Evolutionary conservation across 2,797 vertebrate species (phyloP).

Genomic region (Gallirallus australis): DNA sequence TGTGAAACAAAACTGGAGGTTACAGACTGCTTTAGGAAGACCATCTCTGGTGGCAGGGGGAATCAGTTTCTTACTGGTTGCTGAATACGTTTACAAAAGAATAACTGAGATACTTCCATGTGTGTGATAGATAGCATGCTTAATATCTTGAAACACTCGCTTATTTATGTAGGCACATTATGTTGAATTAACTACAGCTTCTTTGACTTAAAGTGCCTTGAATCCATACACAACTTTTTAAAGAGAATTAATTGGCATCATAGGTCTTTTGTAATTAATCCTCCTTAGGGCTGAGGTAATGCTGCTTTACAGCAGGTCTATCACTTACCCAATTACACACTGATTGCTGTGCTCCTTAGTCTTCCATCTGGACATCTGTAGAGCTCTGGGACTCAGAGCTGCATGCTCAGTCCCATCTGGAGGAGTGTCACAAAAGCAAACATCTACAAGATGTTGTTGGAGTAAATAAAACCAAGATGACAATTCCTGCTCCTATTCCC

Average conservation of each 20-base stretch:
- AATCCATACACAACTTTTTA: slow-evolving; percentile 40
- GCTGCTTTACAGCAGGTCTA: slow-evolving; percentile 61
- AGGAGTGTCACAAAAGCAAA: slow-evolving; percentile 51
- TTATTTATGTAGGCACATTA: slow-evolving; percentile 1
- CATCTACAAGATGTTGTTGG: slow-evolving; percentile 44
- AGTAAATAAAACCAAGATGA: slow-evolving; percentile 29
- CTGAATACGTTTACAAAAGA: background rate
- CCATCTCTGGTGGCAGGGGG: background rate
- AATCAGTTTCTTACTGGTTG: background rate
- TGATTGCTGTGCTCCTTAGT: slow-evolving; percentile 39
- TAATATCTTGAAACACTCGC: background rate
- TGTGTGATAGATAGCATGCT: background rate
- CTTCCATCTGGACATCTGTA: slow-evolving; percentile 65
- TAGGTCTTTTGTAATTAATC: slow-evolving; percentile 64
- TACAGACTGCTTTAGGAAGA: background rate
- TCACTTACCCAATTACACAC: slow-evolving; percentile 64
- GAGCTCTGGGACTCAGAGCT: slow-evolving; percentile 55
- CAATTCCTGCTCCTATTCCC: background rate
- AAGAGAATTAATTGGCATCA: slow-evolving; percentile 62
- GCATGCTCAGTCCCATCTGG: slow-evolving; percentile 56
- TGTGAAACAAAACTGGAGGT: background rate
- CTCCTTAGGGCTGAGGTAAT: slow-evolving; percentile 65
- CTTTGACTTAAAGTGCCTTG: slow-evolving; percentile 36
- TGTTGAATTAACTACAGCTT: slow-evolving; percentile 21
- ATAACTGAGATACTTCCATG: background rate